These are phyloP conservation scores for Amazona vittata DNA, from an alignment of 2,113 vertebrate genomes.

Conservation along the genomic window DNA sequence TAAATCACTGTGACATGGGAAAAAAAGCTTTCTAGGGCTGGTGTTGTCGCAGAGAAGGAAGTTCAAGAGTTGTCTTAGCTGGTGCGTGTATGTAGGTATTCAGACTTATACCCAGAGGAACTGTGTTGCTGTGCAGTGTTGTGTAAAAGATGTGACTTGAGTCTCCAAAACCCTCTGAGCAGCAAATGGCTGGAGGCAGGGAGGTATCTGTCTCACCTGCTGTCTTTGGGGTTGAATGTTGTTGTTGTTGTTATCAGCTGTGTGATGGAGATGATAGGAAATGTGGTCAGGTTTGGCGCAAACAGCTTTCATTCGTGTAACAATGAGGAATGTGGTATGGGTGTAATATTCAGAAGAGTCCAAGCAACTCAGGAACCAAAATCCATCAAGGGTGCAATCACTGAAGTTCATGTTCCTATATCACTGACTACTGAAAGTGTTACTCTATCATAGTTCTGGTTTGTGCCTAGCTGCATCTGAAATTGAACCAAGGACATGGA, in stretches of 20 bases:
- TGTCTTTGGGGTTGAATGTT: background rate
- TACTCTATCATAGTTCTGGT: background rate
- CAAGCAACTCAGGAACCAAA: background rate
- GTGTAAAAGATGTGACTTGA: background rate
- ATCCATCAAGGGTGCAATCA: background rate
- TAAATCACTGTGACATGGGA: background rate
- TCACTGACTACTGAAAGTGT: background rate
- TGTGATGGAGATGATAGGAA: background rate
- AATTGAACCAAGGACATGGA: background rate
- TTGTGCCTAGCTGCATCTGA: background rate
- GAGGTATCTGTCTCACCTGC: background rate
- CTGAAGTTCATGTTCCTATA: background rate
- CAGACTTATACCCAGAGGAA: background rate
- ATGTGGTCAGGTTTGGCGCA: background rate
- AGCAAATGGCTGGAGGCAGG: background rate
- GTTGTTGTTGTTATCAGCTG: background rate
- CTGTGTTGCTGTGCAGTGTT: background rate
- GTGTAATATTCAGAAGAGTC: background rate
- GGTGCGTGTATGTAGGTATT: accelerated
- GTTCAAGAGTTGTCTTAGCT: background rate
- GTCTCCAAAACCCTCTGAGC: background rate
- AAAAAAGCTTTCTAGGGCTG: background rate
- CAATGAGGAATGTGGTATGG: background rate
- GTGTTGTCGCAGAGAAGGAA: background rate
- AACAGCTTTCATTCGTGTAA: background rate